These are phyloP conservation scores for Echinometra lucunter DNA, from an alignment of 53 echinoderm and acorn worm species.

Conservation along the genomic window DNA sequence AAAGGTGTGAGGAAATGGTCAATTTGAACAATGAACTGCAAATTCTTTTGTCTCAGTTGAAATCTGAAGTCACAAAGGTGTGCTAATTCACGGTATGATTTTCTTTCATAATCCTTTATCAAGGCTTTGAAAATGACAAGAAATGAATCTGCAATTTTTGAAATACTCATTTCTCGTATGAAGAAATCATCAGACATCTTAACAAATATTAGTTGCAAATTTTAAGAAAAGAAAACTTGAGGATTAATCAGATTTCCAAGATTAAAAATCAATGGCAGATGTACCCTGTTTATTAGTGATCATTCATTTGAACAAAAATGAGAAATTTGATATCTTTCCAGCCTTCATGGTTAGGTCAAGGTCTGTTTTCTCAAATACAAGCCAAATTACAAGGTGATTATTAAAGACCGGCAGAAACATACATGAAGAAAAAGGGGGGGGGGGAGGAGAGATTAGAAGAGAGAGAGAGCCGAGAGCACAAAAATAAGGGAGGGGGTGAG, in stretches of 20 bases:
- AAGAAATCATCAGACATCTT: neutral
- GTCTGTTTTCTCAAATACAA: neutral
- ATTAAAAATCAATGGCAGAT: neutral
- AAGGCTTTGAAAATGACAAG: neutral
- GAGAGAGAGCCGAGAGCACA: neutral
- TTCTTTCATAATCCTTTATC: neutral
- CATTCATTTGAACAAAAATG: neutral
- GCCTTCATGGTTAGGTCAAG: conserved; percentile 5
- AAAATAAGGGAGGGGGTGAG: neutral
- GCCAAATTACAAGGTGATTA: neutral
- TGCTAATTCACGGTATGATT: neutral
- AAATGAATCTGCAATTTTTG: conserved; percentile 15
- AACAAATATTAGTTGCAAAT: neutral
- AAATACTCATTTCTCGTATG: neutral
- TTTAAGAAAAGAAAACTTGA: neutral
- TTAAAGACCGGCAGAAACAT: neutral
- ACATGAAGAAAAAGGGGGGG: neutral
- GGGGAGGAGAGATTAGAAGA: neutral
- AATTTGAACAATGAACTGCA: neutral
- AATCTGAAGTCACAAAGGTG: neutral
- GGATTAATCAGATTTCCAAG: neutral
- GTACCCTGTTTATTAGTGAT: neutral
- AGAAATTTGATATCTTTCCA: neutral
- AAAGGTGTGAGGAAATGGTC: neutral
- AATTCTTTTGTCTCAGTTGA: neutral